These are phyloP conservation scores for Smittia sp. DNA, from an alignment of 2,888 invertebrate species.

Conservation along the genomic window DNA sequence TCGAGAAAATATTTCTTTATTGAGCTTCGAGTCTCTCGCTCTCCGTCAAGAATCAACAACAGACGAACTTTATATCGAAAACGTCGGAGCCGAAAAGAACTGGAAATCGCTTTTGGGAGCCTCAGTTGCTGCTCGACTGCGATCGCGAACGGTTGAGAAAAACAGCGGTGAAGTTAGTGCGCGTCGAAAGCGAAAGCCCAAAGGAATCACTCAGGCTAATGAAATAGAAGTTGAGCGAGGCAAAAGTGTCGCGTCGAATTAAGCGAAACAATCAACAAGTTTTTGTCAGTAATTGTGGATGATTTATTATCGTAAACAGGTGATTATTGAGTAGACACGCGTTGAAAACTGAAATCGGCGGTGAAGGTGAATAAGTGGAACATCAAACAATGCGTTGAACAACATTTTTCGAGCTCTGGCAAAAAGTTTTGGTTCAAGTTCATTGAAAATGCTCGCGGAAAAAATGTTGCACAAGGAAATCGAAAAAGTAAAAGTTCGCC, in stretches of 20 bases:
- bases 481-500: slow-evolving; percentile 21
- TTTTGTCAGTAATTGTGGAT: neutral
- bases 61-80: neutral
- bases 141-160: slow-evolving; percentile 3
- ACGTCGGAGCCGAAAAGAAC: neutral
- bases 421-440: neutral
- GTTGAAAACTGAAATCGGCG: neutral
- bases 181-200: neutral
- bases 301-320: slow-evolving; percentile 7
- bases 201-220: too few species aligned
- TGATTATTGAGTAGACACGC: neutral
- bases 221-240: neutral
- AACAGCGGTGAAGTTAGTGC: neutral
- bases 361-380: neutral
- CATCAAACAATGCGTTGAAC: neutral
- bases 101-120: neutral
- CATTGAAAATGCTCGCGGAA: neutral
- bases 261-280: neutral
- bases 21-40: neutral
- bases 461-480: neutral
- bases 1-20: neutral
- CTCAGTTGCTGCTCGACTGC: neutral
- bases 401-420: neutral
- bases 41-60: neutral
- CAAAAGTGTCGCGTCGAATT: neutral